Evolutionary conservation across 2,113 vertebrate genomes (phyloP), one percentile per base, ranked within the genome.

Genomic region (Montifringilla adamsi): DNA sequence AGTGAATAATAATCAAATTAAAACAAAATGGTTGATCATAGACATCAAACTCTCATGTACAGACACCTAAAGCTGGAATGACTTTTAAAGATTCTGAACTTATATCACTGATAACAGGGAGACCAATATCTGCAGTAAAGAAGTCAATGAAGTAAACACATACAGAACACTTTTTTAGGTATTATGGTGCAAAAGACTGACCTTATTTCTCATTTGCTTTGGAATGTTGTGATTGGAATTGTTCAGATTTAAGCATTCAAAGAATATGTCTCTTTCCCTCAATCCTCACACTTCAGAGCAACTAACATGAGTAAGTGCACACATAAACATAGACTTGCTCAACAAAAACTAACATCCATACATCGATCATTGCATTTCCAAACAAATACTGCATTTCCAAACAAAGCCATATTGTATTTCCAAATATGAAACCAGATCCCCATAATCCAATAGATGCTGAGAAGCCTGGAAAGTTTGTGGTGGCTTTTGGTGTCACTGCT

Each of bases 291-390:
- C 24, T 62, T 70, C 15, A 6, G 52, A 67, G 14, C 16, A 81
- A 50, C 9, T 55, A 41, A 44, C 11, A 35, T 21, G 4, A 1
- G 0, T 47, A 7, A 50, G 5, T n/a, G 4, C 7, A 37, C 37
- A 27, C 16, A 73, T 5, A n/a, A 43, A 76, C 23, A 50, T 18
- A 73, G 44, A 77, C 35, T 41, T 87, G 46, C 47, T 44, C 56
- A 75, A 63, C n/a, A 89, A 75, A 53, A 92, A 33, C 15, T 70
- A 70, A 74, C 14, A 59, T 47, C 69, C 3, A 1, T 49, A 6
- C 58, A 41, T 37, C 23, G 84, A 39, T 44, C 26, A 62, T 27
- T 84, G 39, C 9, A 67, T 82, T 93, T 87, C 69, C 68, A 93
- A 79, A 75, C 2, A 41, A 39, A 73, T 49, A 62, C 0, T 84